Evolutionary conservation across 2,113 vertebrate species (phyloP), one percentile per base, ranked within the genome.

Genomic region (Heptranchias perlo): DNA sequence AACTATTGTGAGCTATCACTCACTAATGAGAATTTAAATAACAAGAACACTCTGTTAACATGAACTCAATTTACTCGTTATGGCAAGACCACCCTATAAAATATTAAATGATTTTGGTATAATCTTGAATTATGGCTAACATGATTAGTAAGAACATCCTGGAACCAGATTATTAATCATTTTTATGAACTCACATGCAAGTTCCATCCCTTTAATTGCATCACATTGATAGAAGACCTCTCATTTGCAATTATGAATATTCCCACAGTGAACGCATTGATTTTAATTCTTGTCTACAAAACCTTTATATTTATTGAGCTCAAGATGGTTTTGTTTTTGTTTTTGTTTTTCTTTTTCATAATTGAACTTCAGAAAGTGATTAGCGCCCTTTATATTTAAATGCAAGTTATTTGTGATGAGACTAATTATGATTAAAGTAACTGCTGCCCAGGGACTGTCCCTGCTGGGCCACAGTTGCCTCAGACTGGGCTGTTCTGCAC

Each of bases 401-500:
- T 67, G 44, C n/a, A 65, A 31, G 23, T 94, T 94, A 94, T 94
- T 31, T 13, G 47, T 73, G 2, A 67, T 69, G 23, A 67, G 44
- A 67, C 4, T 25, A 69, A 95, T 95, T 10, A 28, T 47, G 61
- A 95, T 39, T 94, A 8, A 2, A 64, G 64, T 44, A 49, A 94
- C 64, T 52, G 94, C 64, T 73, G 62, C 3, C 94, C 44, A 52
- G 94, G 94, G 94, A 52, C 65, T 31, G 94, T 95, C 94, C 94
- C 94, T 62, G 47, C 47, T 52, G 44, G 31, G 65, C 64, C 65
- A 35, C 65, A 16, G 94, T 69, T 69, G 8, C 44, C 44, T 69
- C 94, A 69, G 44, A 73, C 64, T 95, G 52, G 58, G 47, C 44
- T 95, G 94, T 95, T 95, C 94, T 95, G 65, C 94, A 52, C 64